These are phyloP conservation scores for Oxystoma pomonae DNA, from an alignment of 2,888 invertebrate genomes.

Conservation along the genomic window DNA sequence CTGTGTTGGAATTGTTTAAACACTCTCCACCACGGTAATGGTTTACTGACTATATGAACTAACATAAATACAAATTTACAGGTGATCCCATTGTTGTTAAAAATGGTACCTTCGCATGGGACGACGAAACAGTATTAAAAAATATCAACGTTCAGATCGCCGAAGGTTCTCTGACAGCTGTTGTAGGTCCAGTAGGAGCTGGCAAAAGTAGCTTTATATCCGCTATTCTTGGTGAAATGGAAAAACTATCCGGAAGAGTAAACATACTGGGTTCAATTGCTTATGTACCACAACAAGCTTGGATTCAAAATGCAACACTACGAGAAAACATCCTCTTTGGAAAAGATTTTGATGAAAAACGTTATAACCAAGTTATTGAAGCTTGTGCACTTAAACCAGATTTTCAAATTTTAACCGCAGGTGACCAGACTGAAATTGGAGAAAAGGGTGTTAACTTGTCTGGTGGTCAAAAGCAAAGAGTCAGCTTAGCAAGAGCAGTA, in stretches of 20 bases:
- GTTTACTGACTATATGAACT: no score
- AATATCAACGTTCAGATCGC: conserved; percentile 41
- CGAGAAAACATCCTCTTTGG: conserved; percentile 52
- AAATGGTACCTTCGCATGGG: conserved; percentile 53
- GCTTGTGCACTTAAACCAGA: conserved; percentile 50
- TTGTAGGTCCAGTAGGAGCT: conserved; percentile 49
- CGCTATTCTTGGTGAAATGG: conserved; percentile 51
- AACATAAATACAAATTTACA: conserved; percentile 16
- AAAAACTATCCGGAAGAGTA: conserved; percentile 35
- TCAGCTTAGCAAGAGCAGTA: conserved; percentile 84
- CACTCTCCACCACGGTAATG: no score
- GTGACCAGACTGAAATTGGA: conserved; percentile 61
- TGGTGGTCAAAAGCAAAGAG: conserved; percentile 86
- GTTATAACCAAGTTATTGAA: conserved; percentile 32
- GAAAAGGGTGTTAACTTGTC: conserved; percentile 61
- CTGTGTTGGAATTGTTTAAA: no score
- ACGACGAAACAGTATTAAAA: conserved; percentile 28
- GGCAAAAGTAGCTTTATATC: conserved; percentile 50
- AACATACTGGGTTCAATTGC: conserved; percentile 47
- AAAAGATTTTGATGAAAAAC: conserved; percentile 36
- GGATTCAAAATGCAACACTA: conserved; percentile 53
- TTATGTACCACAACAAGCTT: conserved; percentile 54
- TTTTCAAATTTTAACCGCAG: conserved; percentile 50
- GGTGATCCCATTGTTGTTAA: conserved; percentile 44
- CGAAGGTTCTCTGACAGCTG: conserved; percentile 42